A percentile compares a stretch with the other conserved stretches of the same genome.
phyloP scores from a whole-genome alignment of 2,113 vertebrate genomes.

The Chiloscyllium plagiosum region DNA sequence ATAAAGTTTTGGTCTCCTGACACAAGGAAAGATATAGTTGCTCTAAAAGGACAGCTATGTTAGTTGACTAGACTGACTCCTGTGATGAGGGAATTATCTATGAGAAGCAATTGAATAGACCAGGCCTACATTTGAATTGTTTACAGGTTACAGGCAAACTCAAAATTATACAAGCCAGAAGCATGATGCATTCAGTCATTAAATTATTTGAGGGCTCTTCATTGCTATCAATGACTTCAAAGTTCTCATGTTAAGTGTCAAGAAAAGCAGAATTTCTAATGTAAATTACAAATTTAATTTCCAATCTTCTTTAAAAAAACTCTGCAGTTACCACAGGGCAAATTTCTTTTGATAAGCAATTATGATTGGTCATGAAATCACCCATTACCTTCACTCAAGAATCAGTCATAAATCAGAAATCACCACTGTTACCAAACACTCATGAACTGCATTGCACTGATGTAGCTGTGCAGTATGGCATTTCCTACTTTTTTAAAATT shows the following conservation, averaged over 20 bases:
- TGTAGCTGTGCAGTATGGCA: not conserved
- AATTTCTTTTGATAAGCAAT: conserved; percentile 30
- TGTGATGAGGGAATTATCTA: no score
- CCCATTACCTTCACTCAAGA: conserved; percentile 40
- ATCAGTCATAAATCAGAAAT: not conserved
- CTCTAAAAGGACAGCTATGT: no score
- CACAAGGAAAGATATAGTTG: no score
- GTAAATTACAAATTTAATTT: not conserved
- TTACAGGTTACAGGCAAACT: not conserved
- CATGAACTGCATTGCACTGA: not conserved
- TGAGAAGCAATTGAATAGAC: no score
- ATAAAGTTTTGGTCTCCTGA: no score
- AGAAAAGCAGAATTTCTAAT: not conserved
- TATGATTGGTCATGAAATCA: not conserved
- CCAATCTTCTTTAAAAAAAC: not conserved
- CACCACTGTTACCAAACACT: not conserved
- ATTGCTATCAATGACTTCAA: not conserved
- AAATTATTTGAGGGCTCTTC: not conserved
- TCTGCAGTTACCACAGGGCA: not conserved
- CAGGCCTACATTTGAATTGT: not conserved
- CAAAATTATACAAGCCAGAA: not conserved
- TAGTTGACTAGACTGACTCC: no score
- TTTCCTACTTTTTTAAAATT: not conserved
- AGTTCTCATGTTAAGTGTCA: not conserved
- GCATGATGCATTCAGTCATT: not conserved